Evolutionary conservation across 2,888 invertebrate species (phyloP), one percentile per base, ranked within the genome.

Genomic region (Atherix ibis): DNA sequence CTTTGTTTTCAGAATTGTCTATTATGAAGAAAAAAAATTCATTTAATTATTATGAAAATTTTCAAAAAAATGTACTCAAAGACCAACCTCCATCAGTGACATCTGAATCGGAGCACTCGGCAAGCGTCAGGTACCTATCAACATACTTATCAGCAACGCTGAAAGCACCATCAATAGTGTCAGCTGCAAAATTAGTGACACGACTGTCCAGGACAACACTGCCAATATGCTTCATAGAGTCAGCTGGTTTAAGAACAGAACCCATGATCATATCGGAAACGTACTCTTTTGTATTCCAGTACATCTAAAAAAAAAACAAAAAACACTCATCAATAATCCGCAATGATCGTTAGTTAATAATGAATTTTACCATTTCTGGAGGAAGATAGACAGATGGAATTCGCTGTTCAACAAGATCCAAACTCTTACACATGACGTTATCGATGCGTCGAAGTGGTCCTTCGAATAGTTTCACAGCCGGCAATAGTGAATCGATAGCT

Each of bases 361-460:
- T 3, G 15, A 10, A 10, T 14, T 27, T 71, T 66, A 88, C 88
- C 67, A 80, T 71, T 63, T 87, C 74, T 6, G 89, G 85, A 4
- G 88, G 84, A 44, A 87, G 64, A 53, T 78, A 75, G 40, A 89
- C 79, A 2, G 78, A 72, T 0, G 89, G 89, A 31, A 85, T 76
- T 39, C 73, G 71, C 48, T 80, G 73, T 55, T 89, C 88, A n/a
- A 89, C 75, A 25, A 80, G 70, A 45, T 87, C 85, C 42, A 91
- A 69, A 36, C 85, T 82, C 52, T 72, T 76, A 62, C 85, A 88
- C 40, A 89, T 71, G 40, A 85, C 66, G 42, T 67, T 67, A 60
- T 85, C 85, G 25, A 84, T 66, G 37, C 73, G 73, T 18, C 67
- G 65, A 8, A 85, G 64, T 0, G 87, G 87, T 0, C 71, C 66